Evolutionary conservation across 1,140 invertebrate genomes (phyloP), one percentile per base, ranked within the genome.

Genomic region (Dolichoris vasculosae): DNA sequence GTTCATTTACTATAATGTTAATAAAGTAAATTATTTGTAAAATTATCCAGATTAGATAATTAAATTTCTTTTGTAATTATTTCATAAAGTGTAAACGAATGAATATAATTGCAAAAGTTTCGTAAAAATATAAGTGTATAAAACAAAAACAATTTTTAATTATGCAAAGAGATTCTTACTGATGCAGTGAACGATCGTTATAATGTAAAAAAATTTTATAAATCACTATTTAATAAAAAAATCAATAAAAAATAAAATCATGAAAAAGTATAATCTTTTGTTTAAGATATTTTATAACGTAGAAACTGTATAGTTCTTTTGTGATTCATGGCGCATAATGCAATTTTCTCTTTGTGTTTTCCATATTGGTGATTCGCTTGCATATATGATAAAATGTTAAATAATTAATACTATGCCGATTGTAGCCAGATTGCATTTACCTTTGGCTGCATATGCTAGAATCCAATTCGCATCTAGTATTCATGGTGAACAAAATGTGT

Each of bases 401-500:
- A 86, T 93, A 93, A 93, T 93, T 93, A 91, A 93, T 93, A 91
- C 89, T 0, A n/a, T 8, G 26, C 32, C n/a, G 88, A 38, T 17
- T 69, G 26, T 59, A 26, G 23, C 55, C 4, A 15, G 3, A 15
- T 15, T 89, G 87, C 51, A 13, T 40, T 35, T n/a, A 88, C 88
- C 89, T 88, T 88, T 88, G 87, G 90, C 90, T 89, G 89, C 89
- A 91, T 92, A 91, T 93, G 91, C 92, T 91, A 92, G 92, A 93
- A 93, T 93, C 91, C 91, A 91, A 92, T 89, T 88, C 88, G 85
- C 92, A 93, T 93, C 88, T 92, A 63, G 93, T 93, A 93, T 93
- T 93, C 93, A 93, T 93, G 90, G 88, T 91, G 89, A 88, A 87
- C 83, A 87, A 86, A 84, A 85, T 77, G 51, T 48, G 67, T 73